Evolutionary conservation across 2,113 vertebrate species (phyloP).

Genomic region (Terrapene triunguis): DNA sequence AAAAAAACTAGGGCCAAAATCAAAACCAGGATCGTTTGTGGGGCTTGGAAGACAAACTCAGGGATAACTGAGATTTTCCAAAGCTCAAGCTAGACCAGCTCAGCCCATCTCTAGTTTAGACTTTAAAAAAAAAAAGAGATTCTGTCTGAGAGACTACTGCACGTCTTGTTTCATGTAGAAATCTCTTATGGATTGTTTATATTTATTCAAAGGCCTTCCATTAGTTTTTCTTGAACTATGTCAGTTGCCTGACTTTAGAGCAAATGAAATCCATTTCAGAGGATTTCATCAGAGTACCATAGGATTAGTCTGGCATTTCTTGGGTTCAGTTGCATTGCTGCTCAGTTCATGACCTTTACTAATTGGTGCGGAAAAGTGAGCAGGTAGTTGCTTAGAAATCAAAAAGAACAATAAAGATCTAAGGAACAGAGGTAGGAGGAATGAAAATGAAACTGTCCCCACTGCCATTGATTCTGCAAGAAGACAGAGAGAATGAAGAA

Average conservation of each 20-base stretch:
- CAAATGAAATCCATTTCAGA: background rate
- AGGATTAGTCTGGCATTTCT: background rate
- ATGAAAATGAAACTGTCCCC: background rate
- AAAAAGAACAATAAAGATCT: background rate
- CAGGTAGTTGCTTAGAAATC: background rate
- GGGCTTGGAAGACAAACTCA: background rate
- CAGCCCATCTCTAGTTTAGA: background rate
- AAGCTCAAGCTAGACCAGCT: background rate
- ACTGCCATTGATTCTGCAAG: constrained; percentile 18
- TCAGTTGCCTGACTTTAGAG: background rate
- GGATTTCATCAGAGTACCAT: background rate
- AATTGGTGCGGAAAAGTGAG: background rate
- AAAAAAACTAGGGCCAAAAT: rapidly evolving
- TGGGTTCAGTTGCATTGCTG: background rate
- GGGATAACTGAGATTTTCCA: background rate
- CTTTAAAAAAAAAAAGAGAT: rapidly evolving
- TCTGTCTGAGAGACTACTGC: rapidly evolving
- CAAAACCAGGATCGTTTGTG: rapidly evolving
- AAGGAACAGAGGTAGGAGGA: background rate
- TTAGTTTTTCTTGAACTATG: background rate
- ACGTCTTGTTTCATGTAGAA: background rate
- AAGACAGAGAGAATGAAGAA: background rate
- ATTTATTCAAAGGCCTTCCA: background rate
- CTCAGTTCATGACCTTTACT: background rate
- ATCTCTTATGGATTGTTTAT: background rate